Conservation (phyloP, 2,113 vertebrate species). For the Myrmecophaga tridactyla region DNA sequence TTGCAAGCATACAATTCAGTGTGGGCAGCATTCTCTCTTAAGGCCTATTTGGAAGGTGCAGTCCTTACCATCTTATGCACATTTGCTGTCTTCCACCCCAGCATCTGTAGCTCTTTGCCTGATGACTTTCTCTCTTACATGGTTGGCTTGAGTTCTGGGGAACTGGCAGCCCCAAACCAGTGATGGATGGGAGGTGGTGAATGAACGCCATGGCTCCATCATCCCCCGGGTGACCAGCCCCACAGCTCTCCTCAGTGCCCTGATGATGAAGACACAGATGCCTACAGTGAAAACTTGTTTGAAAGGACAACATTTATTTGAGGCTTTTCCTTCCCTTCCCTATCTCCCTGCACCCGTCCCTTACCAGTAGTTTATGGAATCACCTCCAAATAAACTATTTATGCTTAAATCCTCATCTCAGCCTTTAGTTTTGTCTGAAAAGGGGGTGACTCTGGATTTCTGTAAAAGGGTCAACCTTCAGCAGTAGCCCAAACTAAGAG, state of each 20-base stretch:
- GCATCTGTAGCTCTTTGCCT: not conserved
- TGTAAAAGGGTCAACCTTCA: not conserved
- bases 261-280: accelerated
- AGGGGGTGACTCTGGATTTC: not conserved
- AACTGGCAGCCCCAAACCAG: not conserved
- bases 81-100: not conserved
- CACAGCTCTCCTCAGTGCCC: accelerated
- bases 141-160: not conserved
- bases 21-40: not conserved
- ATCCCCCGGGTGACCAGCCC: not conserved
- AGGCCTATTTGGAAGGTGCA: not conserved
- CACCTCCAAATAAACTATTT: not conserved
- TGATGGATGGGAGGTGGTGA: not conserved
- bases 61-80: accelerated
- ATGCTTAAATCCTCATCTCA: not conserved
- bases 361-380: not conserved
- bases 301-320: accelerated
- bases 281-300: not conserved
- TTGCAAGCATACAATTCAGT: too few relatives aligned
- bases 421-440: not conserved
- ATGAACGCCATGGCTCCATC: not conserved
- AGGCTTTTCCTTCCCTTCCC: not conserved
- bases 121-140: not conserved
- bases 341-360: not conserved
- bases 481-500: not conserved